A percentile compares a stretch with the other conserved stretches of the same genome.
These are phyloP conservation scores for Pycnomerus fuliginosus DNA, from an alignment of 2,888 invertebrate genomes.

Conservation along the genomic window DNA sequence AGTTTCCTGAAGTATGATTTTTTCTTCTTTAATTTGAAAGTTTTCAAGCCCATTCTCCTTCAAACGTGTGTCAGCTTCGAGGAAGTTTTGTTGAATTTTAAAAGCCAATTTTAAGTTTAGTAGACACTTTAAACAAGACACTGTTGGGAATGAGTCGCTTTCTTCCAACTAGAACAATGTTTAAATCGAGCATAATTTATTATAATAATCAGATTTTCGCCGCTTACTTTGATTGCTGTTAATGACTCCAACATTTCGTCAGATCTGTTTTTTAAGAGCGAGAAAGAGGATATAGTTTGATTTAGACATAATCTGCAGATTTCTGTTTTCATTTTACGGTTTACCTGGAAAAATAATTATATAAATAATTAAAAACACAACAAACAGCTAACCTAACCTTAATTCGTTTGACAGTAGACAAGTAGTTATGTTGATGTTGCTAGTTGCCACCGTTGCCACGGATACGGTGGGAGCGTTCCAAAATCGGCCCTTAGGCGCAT, in stretches of 20 bases:
- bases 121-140: slow-evolving; percentile 35
- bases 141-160: slow-evolving; percentile 20
- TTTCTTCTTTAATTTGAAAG: slow-evolving; percentile 1
- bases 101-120: slow-evolving; percentile 36
- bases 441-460: too few species aligned
- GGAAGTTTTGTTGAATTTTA: slow-evolving; percentile 35
- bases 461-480: too few species aligned
- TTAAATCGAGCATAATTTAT: not conserved
- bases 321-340: slow-evolving; percentile 6
- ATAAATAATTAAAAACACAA: too few species aligned
- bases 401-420: too few species aligned
- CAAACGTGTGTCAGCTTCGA: slow-evolving; percentile 30
- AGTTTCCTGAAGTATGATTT: not conserved
- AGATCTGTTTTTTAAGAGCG: slow-evolving; percentile 32
- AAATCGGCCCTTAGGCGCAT: too few species aligned
- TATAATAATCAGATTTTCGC: slow-evolving; percentile 1
- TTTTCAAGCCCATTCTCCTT: slow-evolving; percentile 7
- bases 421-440: too few species aligned
- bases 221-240: slow-evolving; percentile 37
- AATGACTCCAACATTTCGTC: slow-evolving; percentile 36
- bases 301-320: slow-evolving; percentile 38
- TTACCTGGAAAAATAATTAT: too few species aligned
- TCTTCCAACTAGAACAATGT: slow-evolving; percentile 12
- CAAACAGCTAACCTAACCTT: too few species aligned
- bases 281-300: slow-evolving; percentile 30